Evolutionary conservation across 1,140 invertebrate genomes (phyloP).

Genomic region (Diploscapter pachys): DNA sequence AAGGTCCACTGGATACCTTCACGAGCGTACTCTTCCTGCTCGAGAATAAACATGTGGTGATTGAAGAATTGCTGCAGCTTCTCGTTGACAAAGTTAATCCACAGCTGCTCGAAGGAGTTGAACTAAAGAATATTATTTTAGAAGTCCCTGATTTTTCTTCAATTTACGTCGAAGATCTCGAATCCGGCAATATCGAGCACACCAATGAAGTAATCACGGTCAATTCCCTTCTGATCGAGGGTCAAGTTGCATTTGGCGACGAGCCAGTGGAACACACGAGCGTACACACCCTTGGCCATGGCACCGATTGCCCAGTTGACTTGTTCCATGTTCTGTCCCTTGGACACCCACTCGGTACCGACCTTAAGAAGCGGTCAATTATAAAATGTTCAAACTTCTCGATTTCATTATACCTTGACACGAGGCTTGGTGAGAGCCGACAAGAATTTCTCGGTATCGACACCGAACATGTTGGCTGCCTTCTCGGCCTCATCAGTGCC

Average conservation of each 20-base stretch:
- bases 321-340: constrained; percentile 73
- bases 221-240: constrained; percentile 79
- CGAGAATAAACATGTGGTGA: constrained; percentile 99
- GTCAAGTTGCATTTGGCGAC: constrained; percentile 67
- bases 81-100: constrained; percentile 99
- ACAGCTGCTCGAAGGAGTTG: constrained; percentile 99
- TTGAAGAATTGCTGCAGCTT: constrained; percentile 99
- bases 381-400: constrained; percentile 69
- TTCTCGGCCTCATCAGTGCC: constrained; percentile 71
- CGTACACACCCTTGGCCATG: constrained; percentile 67
- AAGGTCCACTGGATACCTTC: constrained; percentile 98
- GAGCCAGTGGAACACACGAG: constrained; percentile 67
- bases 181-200: constrained; percentile 99
- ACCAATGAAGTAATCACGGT: constrained; percentile 69
- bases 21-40: constrained; percentile 97
- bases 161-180: constrained; percentile 98
- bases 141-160: neutral
- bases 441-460: constrained; percentile 65
- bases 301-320: constrained; percentile 65
- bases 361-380: constrained; percentile 40
- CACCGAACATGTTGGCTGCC: constrained; percentile 65
- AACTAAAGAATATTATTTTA: constrained; percentile 67
- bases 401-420: constrained; percentile 68
- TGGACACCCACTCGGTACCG: constrained; percentile 68
- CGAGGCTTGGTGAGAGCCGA: constrained; percentile 67